phyloP scores from a whole-genome alignment of 2,888 invertebrate genomes.

The Drosophila hawaiiensis region DNA sequence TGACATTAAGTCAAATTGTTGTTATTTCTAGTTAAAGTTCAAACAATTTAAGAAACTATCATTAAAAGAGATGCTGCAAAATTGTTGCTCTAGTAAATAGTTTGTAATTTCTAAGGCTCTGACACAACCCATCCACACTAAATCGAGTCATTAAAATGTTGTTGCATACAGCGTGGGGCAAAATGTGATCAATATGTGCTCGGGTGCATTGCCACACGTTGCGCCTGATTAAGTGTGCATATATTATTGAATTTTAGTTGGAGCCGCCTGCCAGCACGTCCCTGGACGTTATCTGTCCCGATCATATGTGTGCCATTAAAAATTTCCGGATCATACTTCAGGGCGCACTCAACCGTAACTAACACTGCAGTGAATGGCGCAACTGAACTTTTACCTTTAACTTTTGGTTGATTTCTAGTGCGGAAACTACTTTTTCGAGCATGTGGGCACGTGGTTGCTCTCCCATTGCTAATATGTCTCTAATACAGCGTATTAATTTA shows the following conservation, averaged over 20 bases:
- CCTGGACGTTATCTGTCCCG: slow-evolving; percentile 13
- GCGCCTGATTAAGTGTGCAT: slow-evolving; percentile 58
- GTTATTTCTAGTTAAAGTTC: not conserved
- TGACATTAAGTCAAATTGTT: not conserved
- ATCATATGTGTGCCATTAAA: slow-evolving; percentile 27
- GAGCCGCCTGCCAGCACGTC: slow-evolving; percentile 41
- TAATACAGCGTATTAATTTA: slow-evolving; percentile 79
- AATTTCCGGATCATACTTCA: slow-evolving; percentile 33
- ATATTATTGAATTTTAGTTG: slow-evolving; percentile 65
- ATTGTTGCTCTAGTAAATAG: slow-evolving; percentile 53
- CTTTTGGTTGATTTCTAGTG: slow-evolving; percentile 65
- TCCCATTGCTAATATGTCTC: slow-evolving; percentile 69
- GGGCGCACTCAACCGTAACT: slow-evolving; percentile 57
- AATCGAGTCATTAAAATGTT: slow-evolving; percentile 49
- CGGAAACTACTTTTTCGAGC: slow-evolving; percentile 39
- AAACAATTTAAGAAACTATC: not conserved
- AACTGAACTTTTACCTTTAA: slow-evolving; percentile 71
- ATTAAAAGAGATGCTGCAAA: not conserved
- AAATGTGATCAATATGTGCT: slow-evolving; percentile 2
- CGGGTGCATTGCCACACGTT: slow-evolving; percentile 26
- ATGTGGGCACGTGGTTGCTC: slow-evolving; percentile 7
- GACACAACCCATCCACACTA: not conserved
- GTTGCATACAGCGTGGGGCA: slow-evolving; percentile 33
- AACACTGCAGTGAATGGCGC: slow-evolving; percentile 44
- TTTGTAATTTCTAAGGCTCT: slow-evolving; percentile 37